phyloP scores from a whole-genome alignment of 2,113 vertebrate species.

The Copsychus sechellarum region DNA sequence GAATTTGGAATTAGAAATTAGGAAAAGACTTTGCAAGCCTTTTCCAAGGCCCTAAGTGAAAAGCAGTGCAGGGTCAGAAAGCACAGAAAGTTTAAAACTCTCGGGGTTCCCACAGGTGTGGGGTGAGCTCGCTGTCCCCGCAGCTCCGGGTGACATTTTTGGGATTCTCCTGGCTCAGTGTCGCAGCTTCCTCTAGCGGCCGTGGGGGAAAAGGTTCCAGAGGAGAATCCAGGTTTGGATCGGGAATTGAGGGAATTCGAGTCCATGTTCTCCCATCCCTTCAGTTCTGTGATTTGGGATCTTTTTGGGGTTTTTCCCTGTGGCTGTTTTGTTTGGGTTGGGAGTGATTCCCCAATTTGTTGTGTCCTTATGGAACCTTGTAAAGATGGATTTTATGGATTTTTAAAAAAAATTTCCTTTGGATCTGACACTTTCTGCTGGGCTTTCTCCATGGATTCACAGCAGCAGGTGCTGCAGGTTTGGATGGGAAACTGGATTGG shows the following conservation, averaged over 20 bases:
- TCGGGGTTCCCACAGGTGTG: no score
- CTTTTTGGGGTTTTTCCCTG: background rate
- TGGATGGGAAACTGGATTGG: background rate
- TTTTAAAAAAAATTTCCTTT: background rate
- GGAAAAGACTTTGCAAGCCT: no score
- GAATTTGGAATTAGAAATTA: no score
- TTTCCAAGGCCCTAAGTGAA: no score
- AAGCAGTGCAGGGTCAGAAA: no score
- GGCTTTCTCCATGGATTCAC: background rate
- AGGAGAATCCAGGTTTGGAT: background rate
- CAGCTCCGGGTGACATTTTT: fast-evolving
- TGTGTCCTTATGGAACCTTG: background rate
- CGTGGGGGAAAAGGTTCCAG: background rate
- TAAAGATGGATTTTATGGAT: background rate
- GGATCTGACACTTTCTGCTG: background rate
- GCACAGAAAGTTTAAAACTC: no score
- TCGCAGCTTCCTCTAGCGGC: conserved; percentile 59
- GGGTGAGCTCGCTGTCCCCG: no score
- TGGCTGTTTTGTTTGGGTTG: background rate
- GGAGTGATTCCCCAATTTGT: fast-evolving
- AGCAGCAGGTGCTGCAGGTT: background rate
- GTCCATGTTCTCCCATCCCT: fast-evolving
- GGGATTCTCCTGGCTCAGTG: background rate
- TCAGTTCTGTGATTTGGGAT: background rate
- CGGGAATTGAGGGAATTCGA: background rate